Percentiles rank a stretch among this genome's conserved stretches.
Conservation (phyloP, 1,140 invertebrate species). For the Papilio polyxenes region DNA sequence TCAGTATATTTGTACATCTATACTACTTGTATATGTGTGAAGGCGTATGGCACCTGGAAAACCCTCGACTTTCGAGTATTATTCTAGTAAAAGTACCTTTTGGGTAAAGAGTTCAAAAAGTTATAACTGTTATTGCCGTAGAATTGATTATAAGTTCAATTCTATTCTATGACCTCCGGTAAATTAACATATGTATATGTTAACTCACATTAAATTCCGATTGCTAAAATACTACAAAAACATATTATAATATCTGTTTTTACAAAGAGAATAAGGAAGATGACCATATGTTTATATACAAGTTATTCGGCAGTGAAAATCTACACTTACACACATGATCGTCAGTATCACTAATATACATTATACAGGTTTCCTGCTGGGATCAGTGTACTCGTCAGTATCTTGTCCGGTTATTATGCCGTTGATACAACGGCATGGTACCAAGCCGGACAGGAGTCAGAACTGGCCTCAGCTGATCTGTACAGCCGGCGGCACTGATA, state of each 20-base stretch:
- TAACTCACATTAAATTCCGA: no score
- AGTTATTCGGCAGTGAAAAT: no score
- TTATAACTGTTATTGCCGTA: no score
- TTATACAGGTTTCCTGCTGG: constrained; percentile 66
- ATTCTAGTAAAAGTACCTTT: background rate
- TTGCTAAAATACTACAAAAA: no score
- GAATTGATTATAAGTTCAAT: no score
- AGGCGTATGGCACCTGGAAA: constrained; percentile 24
- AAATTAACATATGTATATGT: no score
- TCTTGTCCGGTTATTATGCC: constrained; percentile 72
- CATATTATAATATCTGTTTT: no score
- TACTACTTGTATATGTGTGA: constrained; percentile 15
- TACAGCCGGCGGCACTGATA: constrained; percentile 72
- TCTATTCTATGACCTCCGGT: no score
- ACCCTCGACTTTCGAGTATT: background rate
- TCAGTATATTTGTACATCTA: background rate
- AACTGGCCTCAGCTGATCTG: constrained; percentile 71
- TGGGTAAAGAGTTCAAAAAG: no score
- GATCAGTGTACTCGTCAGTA: constrained; percentile 69
- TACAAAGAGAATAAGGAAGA: no score
- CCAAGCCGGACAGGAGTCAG: constrained; percentile 47
- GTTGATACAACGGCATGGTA: constrained; percentile 53
- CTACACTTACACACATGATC: background rate
- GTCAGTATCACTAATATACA: background rate
- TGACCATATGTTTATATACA: no score